These are phyloP conservation scores for Cydia amplana DNA, from an alignment of 1,140 invertebrate genomes.

Conservation along the genomic window DNA sequence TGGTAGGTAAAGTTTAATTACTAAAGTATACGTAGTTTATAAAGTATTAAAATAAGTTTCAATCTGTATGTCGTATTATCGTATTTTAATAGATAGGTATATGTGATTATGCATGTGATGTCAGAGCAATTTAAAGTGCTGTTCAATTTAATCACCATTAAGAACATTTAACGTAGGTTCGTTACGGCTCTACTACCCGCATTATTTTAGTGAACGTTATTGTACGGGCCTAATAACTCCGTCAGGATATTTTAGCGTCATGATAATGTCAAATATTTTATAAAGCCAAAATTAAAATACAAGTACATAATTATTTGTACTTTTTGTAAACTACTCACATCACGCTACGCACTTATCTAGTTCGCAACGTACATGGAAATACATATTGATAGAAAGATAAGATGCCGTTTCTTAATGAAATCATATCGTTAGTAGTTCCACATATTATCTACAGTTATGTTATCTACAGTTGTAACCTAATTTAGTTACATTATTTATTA, in stretches of 20 bases:
- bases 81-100: not conserved
- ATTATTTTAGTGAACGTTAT: slow-evolving; percentile 1
- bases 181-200: slow-evolving; percentile 10
- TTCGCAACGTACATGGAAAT: slow-evolving; percentile 54
- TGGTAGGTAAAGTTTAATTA: slow-evolving; percentile 55
- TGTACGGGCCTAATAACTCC: not conserved
- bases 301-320: slow-evolving; percentile 25
- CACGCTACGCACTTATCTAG: slow-evolving; percentile 48
- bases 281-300: not conserved
- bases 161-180: not conserved
- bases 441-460: slow-evolving; percentile 4
- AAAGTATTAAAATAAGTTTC: slow-evolving; percentile 7
- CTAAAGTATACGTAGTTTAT: not conserved
- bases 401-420: slow-evolving; percentile 46
- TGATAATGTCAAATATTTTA: not conserved
- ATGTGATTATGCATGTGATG: not conserved
- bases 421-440: not conserved
- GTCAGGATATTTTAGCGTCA: not conserved
- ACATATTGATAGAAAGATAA: slow-evolving; percentile 63
- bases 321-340: slow-evolving; percentile 35
- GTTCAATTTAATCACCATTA: slow-evolving; percentile 3
- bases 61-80: not conserved
- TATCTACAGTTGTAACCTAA: slow-evolving; percentile 5
- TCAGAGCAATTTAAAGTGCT: not conserved
- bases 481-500: not conserved